Percentiles rank a stretch among this genome's conserved stretches.
Conservation (phyloP, 2,888 invertebrate genomes). For the Cactoblastis cactorum region DNA sequence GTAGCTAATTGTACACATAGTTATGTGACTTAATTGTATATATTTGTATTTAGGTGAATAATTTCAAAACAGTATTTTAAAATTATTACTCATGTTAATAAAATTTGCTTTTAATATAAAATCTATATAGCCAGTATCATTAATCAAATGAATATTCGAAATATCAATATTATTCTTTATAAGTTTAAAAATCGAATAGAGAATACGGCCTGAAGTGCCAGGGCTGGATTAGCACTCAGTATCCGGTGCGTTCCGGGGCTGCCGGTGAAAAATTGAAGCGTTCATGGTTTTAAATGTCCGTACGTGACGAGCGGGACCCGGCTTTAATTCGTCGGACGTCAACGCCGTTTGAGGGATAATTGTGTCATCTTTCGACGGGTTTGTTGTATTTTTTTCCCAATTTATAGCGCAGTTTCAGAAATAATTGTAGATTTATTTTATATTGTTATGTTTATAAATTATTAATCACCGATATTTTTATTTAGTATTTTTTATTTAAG, state of each 20-base stretch:
- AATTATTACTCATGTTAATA: too few species aligned
- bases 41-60: too few species aligned
- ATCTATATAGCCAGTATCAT: too few species aligned
- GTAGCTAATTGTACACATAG: too few species aligned
- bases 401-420: neutral
- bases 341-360: constrained; percentile 34
- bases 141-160: too few species aligned
- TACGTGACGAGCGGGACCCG: constrained; percentile 47
- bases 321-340: constrained; percentile 37
- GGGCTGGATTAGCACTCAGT: constrained; percentile 53
- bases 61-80: too few species aligned
- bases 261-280: constrained; percentile 71
- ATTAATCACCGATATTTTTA: too few species aligned
- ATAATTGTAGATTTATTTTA: too few species aligned
- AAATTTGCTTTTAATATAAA: too few species aligned
- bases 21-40: too few species aligned
- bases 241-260: constrained; percentile 39
- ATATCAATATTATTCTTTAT: neutral
- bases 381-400: constrained; percentile 13
- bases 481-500: too few species aligned
- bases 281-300: constrained; percentile 73
- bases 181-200: constrained; percentile 16
- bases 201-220: constrained; percentile 34
- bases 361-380: constrained; percentile 43
- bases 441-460: too few species aligned